Base-by-base conservation (phyloP, 2,888 invertebrate species). In the Cosmopolites sordidus region DNA sequence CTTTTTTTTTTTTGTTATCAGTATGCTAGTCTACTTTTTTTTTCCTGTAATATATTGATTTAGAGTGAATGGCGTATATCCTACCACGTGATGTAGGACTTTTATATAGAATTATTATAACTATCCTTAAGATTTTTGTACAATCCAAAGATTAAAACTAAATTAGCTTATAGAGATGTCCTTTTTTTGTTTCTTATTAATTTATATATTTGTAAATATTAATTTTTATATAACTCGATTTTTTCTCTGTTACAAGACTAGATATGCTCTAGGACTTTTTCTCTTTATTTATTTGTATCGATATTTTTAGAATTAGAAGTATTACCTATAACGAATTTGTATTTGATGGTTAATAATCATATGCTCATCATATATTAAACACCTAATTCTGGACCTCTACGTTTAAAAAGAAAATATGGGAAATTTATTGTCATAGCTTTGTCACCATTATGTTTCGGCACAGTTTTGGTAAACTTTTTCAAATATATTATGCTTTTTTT, bases 91-190 rank as follows among this genome's bases (percentile, higher is more conserved):
- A 48, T 51, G 44, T 53, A 58, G 58, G 50, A 51, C 49, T 22
- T 22, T 22, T 22, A 51, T 56, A 40, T 16, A 29, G 15, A 46
- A 18, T 48, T 30, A n/a, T n/a, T n/a, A 54, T 44, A 45, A 37
- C 45, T 48, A 57, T 33, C 54, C 42, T 47, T 58, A 58, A 57
- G 59, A 38, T 57, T 74, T 73, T 74, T 73, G 69, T 73, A 73
- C 72, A 70, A 72, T 70, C 73, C 73, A 73, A 73, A 73, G 73
- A 73, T 70, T 67, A 60, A 54, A 60, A 49, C 57, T 54, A 56
- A 65, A 65, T 63, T 64, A 62, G 62, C 61, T 16, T 51, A 49
- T 59, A 58, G 59, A 47, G 44, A 59, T 59, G 22, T 44, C 41
- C 51, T n/a, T n/a, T 56, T 49, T 52, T 58, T 56, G 46, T 48